Base-by-base conservation (phyloP, 2,113 vertebrate species). In the Odontesthes bonariensis region DNA sequence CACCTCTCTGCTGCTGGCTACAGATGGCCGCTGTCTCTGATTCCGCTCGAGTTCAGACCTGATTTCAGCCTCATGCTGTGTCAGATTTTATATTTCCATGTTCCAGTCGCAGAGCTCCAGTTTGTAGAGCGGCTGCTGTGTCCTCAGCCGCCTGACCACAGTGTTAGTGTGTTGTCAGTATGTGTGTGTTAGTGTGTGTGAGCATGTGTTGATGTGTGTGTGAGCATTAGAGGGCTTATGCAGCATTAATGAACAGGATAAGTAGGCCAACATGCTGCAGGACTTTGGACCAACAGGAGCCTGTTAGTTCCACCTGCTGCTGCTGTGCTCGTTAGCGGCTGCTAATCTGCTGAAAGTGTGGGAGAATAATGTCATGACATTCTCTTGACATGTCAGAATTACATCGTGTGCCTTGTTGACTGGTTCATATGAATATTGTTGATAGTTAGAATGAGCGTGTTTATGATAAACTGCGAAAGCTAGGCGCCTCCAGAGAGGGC, bases 171-270 rank as follows among this genome's bases (percentile, higher is more conserved):
- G 17, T n/a, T 57, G 51, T 2, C 1, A 44, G 58, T 27, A 2
- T 27, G 56, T 71, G 40, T 61, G 47, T 60, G 32, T 16, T 17
- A 35, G 60, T 47, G 69, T 59, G 42, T n/a, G 42, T 14, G 40
- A 13, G 57, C 8, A 23, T 42, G 40, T 10, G 40, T 42, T 6
- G 1, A 3, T 17, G 35, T 54, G 14, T 47, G 22, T 59, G 47
- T 3, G 57, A 19, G 75, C 69, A 72, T 88, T 85, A 68, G 57
- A 57, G 51, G 54, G 84, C 76, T 86, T 86, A 86, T 31, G 32
- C 42, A 4, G 72, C 72, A 65, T 86, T 86, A 82, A 55, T 65
- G 49, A 76, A 54, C 71, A 31, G 75, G 75, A 72, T 80, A 83
- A 83, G 73, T 77, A 77, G 84, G 84, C 56, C 84, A 77, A 44